phyloP scores from a whole-genome alignment of 2,888 invertebrate species.

The Sepioteuthis lessoniana region DNA sequence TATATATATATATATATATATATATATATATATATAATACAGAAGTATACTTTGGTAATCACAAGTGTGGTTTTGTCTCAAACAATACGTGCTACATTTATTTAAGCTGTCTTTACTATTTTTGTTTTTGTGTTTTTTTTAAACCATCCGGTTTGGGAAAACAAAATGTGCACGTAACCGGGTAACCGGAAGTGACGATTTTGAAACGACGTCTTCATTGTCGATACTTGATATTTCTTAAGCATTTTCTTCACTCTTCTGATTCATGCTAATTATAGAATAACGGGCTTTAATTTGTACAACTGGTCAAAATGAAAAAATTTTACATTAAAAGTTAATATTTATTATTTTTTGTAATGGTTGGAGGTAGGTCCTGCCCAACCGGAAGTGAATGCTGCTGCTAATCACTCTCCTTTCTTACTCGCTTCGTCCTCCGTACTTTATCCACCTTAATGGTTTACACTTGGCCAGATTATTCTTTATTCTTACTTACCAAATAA shows the following conservation, averaged over 20 bases:
- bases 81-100: too few species aligned
- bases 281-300: background rate
- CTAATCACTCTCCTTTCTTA: slow-evolving; percentile 14
- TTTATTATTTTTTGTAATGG: background rate
- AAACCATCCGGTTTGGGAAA: background rate
- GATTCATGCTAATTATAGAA: background rate
- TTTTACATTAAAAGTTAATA: background rate
- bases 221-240: background rate
- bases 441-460: background rate
- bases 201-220: background rate
- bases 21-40: background rate
- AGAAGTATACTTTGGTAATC: background rate
- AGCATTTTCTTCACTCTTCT: background rate
- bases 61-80: too few species aligned
- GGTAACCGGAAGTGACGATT: background rate
- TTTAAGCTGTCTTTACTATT: too few species aligned
- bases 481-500: background rate
- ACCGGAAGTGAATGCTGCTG: background rate
- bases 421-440: slow-evolving; percentile 9
- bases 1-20: too few species aligned
- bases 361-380: background rate
- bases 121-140: background rate
- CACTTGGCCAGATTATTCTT: background rate
- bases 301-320: background rate
- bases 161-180: background rate